phyloP scores from a whole-genome alignment of 2,113 vertebrate species.

The Brachyhypopomus gauderio region DNA sequence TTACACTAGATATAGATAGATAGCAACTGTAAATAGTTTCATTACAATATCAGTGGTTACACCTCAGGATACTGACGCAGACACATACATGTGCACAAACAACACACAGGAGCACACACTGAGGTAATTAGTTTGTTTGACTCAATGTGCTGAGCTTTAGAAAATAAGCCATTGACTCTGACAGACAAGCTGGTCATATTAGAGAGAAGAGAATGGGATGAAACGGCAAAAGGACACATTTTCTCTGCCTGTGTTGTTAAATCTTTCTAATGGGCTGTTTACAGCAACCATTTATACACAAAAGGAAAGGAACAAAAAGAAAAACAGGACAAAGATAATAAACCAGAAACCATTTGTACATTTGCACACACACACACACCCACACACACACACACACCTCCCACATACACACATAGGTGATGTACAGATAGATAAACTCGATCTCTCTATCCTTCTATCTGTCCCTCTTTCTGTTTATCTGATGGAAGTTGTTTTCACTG shows the following conservation, averaged over 20 bases:
- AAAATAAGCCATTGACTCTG: constrained; percentile 14
- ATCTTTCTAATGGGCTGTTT: constrained; percentile 23
- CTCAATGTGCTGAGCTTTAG: constrained; percentile 5
- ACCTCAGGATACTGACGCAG: constrained; percentile 9
- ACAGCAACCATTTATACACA: constrained; percentile 1
- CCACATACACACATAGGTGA: too few species aligned
- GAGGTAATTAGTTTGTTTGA: constrained; percentile 12
- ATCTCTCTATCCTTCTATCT: neutral
- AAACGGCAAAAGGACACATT: neutral
- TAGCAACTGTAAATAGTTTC: too few species aligned
- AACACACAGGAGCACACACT: neutral
- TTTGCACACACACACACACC: neutral
- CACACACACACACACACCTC: too few species aligned
- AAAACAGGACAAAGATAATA: neutral
- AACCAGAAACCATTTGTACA: neutral
- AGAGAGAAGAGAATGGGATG: neutral
- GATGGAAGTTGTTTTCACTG: neutral
- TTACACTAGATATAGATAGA: neutral
- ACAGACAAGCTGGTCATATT: neutral
- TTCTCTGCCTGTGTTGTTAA: neutral
- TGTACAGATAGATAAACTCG: neutral
- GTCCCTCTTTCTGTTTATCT: neutral
- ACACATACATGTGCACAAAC: constrained; percentile 1
- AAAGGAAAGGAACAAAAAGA: constrained; percentile 1
- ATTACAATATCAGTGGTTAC: neutral